phyloP scores from a whole-genome alignment of 2,888 invertebrate species.

The Agonopterix arenella region DNA sequence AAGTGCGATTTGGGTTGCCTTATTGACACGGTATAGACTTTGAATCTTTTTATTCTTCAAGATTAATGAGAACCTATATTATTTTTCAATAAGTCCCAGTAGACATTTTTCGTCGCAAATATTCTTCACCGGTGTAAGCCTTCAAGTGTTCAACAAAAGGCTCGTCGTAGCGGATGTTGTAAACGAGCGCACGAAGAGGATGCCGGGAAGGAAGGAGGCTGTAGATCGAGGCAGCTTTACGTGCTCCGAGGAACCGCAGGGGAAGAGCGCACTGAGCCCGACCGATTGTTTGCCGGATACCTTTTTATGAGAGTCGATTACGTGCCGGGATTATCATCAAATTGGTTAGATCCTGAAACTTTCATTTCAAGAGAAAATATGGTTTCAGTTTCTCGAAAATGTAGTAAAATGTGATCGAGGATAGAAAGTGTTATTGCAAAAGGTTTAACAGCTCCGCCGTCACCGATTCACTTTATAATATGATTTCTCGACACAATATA shows the following conservation, averaged over 20 bases:
- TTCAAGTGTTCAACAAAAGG: slow-evolving; percentile 15
- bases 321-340: neutral
- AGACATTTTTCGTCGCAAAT: neutral
- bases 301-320: slow-evolving; percentile 7
- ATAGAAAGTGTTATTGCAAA: no score
- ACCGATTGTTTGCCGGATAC: slow-evolving; percentile 1
- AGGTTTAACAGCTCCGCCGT: no score
- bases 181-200: slow-evolving; percentile 23
- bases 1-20: neutral
- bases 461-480: neutral
- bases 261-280: slow-evolving; percentile 11
- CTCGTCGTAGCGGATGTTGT: slow-evolving; percentile 27
- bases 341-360: no score
- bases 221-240: slow-evolving; percentile 11
- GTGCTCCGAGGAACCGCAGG: slow-evolving; percentile 12
- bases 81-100: neutral
- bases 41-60: no score
- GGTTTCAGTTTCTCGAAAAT: no score
- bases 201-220: slow-evolving; percentile 18
- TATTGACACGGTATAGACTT: no score
- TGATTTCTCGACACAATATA: slow-evolving; percentile 1
- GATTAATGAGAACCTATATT: no score
- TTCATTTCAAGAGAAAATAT: no score
- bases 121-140: slow-evolving; percentile 5
- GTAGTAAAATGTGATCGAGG: no score